Percentiles rank a stretch among this genome's conserved stretches.
These are phyloP conservation scores for Melanotaenia parkinsoni DNA, from an alignment of 2,797 vertebrate species.

Conservation along the genomic window DNA sequence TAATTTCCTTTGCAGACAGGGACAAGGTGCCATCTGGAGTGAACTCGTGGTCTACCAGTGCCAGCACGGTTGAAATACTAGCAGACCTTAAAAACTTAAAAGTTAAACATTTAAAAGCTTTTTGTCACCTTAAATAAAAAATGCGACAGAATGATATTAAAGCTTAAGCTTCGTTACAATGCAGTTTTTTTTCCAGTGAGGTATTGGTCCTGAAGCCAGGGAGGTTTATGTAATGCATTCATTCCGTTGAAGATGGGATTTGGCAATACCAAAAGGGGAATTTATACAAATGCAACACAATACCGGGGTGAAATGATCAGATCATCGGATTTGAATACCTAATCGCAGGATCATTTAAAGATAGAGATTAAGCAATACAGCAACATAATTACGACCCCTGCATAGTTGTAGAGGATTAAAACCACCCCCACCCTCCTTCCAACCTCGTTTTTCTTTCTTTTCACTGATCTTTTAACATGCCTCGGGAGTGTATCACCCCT, in stretches of 20 bases:
- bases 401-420: conserved; percentile 70
- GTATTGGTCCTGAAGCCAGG: conserved; percentile 42
- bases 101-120: neutral
- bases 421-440: conserved; percentile 15
- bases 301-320: conserved; percentile 72
- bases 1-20: neutral
- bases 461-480: conserved; percentile 71
- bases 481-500: conserved; percentile 40
- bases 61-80: neutral
- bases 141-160: conserved; percentile 11
- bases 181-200: conserved; percentile 11
- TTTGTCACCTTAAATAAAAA: neutral
- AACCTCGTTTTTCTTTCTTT: conserved; percentile 37
- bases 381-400: conserved; percentile 72
- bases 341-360: conserved; percentile 74
- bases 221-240: conserved; percentile 70
- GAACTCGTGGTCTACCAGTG: neutral
- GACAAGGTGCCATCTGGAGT: neutral
- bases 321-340: conserved; percentile 74
- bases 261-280: conserved; percentile 59
- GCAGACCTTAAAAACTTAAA: neutral
- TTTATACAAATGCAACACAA: conserved; percentile 63
- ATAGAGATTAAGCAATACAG: conserved; percentile 71
- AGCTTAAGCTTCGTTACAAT: conserved; percentile 33
- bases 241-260: conserved; percentile 67